Percentiles rank a stretch among this genome's conserved stretches.
phyloP scores from a whole-genome alignment of 2,888 invertebrate species.

The Tetragonisca angustula region DNA sequence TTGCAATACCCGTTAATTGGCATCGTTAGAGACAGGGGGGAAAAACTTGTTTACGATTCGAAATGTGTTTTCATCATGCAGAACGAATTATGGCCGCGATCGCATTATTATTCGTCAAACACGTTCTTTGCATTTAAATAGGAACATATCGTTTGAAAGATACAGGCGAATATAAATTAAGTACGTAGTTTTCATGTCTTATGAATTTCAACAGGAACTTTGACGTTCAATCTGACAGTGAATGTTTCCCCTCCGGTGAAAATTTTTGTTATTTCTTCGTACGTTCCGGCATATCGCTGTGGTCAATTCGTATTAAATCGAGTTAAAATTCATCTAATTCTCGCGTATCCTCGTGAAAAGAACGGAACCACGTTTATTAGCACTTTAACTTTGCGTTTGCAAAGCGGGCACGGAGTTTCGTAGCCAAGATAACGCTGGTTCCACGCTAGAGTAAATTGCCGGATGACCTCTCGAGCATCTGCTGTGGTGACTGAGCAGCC shows the following conservation, averaged over 20 bases:
- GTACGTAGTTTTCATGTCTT: conserved; percentile 18
- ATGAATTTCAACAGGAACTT: conserved; percentile 41
- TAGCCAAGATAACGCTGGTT: conserved; percentile 80
- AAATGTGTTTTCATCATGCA: conserved; percentile 18
- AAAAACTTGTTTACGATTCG: conserved; percentile 33
- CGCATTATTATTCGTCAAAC: conserved; percentile 35
- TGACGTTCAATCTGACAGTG: conserved; percentile 1
- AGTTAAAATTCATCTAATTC: conserved; percentile 22
- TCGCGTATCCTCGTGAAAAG: not conserved
- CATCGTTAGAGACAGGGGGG: conserved; percentile 29
- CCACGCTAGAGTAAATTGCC: conserved; percentile 85
- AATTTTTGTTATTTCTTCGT: not conserved
- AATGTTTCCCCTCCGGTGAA: conserved; percentile 1
- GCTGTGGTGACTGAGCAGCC: conserved; percentile 86
- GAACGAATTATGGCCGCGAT: conserved; percentile 60
- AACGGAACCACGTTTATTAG: conserved; percentile 23
- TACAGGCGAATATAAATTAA: conserved; percentile 49
- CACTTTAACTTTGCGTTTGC: conserved; percentile 74
- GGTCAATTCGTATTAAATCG: not conserved
- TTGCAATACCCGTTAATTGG: conserved; percentile 47
- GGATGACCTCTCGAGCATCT: conserved; percentile 87
- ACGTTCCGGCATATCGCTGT: conserved; percentile 7
- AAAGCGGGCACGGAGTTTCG: conserved; percentile 81
- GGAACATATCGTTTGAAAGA: conserved; percentile 59
- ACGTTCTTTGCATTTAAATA: conserved; percentile 60